Evolutionary conservation across 2,113 vertebrate species (phyloP).

Genomic region (Trogon surrucura): DNA sequence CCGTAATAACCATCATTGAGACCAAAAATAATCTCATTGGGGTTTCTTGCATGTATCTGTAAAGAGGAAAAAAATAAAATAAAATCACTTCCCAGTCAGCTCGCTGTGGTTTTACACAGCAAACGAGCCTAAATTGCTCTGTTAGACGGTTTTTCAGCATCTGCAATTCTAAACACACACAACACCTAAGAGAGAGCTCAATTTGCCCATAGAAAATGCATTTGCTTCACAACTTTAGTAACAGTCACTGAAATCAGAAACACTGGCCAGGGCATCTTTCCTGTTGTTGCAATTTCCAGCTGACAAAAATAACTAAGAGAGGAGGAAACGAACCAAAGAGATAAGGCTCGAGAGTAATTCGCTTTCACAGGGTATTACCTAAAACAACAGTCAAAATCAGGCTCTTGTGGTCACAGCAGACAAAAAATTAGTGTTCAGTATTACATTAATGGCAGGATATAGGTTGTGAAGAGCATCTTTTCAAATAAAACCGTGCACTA

Average conservation of each 20-base stretch:
- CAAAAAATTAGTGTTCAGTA: neutral
- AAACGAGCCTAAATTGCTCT: neutral
- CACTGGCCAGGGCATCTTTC: neutral
- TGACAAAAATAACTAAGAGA: neutral
- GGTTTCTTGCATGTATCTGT: conserved; percentile 94
- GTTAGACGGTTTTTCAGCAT: neutral
- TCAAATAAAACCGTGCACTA: neutral
- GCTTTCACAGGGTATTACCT: neutral
- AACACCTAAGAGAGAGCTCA: neutral
- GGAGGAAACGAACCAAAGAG: neutral
- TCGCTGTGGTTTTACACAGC: too few species aligned
- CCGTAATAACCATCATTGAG: conserved; percentile 98
- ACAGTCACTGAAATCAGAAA: neutral
- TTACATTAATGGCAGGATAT: neutral
- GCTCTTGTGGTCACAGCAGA: neutral
- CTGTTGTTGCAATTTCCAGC: neutral
- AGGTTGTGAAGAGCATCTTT: neutral
- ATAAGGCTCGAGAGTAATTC: neutral
- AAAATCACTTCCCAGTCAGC: too few species aligned
- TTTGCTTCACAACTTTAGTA: neutral
- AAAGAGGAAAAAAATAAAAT: neutral
- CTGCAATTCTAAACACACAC: neutral
- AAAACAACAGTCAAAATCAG: neutral
- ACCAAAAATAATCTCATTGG: conserved; percentile 98
- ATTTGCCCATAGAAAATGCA: neutral